These are phyloP conservation scores for Drosophila sp. DNA, from an alignment of 1,140 invertebrate species.

Conservation along the genomic window DNA sequence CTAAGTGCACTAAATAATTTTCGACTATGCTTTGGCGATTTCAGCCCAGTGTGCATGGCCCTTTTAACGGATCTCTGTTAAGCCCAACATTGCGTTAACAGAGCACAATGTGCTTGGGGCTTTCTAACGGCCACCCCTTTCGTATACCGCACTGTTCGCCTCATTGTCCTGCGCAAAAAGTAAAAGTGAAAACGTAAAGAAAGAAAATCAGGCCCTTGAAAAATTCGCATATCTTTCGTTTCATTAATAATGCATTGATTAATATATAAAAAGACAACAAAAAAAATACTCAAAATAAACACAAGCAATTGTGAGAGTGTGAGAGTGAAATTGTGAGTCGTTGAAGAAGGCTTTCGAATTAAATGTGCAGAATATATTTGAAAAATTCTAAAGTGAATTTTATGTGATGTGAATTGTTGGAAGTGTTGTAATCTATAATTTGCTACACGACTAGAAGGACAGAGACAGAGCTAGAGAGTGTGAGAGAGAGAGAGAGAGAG, in stretches of 20 bases:
- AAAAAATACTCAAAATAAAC: slow-evolving; percentile 2
- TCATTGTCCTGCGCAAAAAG: slow-evolving; percentile 55
- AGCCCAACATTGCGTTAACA: slow-evolving; percentile 9
- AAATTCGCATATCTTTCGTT: slow-evolving; percentile 31
- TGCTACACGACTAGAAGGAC: slow-evolving; percentile 41
- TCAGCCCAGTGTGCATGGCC: not conserved
- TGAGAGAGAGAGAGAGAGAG: too few relatives aligned
- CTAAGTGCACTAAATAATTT: not conserved
- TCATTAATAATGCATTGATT: slow-evolving; percentile 74
- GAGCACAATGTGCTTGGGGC: slow-evolving; percentile 26
- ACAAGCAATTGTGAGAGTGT: not conserved
- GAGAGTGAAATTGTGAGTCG: not conserved
- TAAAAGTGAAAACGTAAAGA: slow-evolving; percentile 64
- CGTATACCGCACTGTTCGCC: not conserved
- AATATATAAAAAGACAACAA: slow-evolving; percentile 16
- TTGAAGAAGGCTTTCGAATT: not conserved
- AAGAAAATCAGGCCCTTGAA: slow-evolving; percentile 67
- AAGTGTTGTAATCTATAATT: slow-evolving; percentile 70
- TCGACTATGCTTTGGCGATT: not conserved
- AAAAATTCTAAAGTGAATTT: slow-evolving; percentile 19
- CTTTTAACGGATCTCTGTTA: not conserved
- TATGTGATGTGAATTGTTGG: slow-evolving; percentile 19
- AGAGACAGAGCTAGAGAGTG: slow-evolving; percentile 35
- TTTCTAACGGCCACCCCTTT: slow-evolving; percentile 16
- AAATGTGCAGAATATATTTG: slow-evolving; percentile 14